Evolutionary conservation across 2,888 invertebrate genomes (phyloP).

Genomic region (Himalopsyche tibetana): DNA sequence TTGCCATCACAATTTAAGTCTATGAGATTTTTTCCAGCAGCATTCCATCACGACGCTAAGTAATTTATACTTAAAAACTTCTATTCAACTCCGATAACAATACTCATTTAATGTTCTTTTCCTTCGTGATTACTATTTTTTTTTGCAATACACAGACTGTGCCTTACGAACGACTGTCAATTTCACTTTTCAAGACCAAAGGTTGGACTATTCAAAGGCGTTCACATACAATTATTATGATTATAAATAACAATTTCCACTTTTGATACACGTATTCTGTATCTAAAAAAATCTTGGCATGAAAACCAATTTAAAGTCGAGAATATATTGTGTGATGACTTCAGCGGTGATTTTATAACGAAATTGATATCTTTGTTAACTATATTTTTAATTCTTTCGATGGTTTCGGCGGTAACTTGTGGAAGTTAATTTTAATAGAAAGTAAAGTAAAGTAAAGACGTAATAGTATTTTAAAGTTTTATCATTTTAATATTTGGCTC

Average conservation of each 20-base stretch:
- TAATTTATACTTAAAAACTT: background rate
- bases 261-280: background rate
- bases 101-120: constrained; percentile 1
- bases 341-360: too few relatives aligned
- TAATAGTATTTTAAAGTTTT: too few relatives aligned
- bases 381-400: too few relatives aligned
- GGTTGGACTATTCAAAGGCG: background rate
- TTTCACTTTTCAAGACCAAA: constrained; percentile 16
- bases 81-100: constrained; percentile 5
- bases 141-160: background rate
- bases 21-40: constrained; percentile 2
- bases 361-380: too few relatives aligned
- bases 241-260: background rate
- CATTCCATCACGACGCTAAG: background rate
- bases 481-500: too few relatives aligned
- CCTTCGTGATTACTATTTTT: background rate
- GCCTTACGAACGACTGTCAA: constrained; percentile 1
- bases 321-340: too few relatives aligned
- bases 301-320: too few relatives aligned
- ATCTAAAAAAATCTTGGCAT: background rate
- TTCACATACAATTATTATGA: background rate
- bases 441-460: too few relatives aligned
- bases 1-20: background rate
- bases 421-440: too few relatives aligned
- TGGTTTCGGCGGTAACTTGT: too few relatives aligned